Evolutionary conservation across 2,113 vertebrate genomes (phyloP).

Genomic region (Corvus hawaiiensis): DNA sequence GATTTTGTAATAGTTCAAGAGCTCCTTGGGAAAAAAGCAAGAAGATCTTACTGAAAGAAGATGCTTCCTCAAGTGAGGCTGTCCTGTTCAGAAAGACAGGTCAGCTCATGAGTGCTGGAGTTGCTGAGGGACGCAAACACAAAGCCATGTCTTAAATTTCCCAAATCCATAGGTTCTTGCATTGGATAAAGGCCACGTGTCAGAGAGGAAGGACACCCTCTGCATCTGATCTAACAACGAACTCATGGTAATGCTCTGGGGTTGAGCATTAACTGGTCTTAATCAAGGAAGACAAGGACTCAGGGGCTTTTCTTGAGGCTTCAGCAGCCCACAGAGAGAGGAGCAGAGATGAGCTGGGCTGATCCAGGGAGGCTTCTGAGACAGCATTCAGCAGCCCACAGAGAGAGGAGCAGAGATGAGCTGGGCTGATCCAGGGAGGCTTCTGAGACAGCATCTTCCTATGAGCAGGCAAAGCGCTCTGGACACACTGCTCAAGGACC

Average conservation of each 20-base stretch:
- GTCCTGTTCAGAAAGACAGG: not conserved
- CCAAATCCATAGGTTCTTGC: not conserved
- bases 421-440: not conserved
- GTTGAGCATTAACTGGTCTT: not conserved
- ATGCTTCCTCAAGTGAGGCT: not conserved
- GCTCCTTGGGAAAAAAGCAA: not conserved
- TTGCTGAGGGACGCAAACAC: not conserved
- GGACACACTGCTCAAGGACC: not conserved
- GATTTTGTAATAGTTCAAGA: not conserved
- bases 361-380: not conserved
- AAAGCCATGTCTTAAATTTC: not conserved
- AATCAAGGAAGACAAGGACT: not conserved
- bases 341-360: not conserved
- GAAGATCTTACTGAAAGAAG: not conserved
- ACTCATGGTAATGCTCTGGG: not conserved
- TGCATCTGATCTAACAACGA: not conserved
- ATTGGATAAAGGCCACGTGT: not conserved
- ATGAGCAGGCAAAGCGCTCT: not conserved
- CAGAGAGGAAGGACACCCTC: not conserved
- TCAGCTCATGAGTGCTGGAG: not conserved
- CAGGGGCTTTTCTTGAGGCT: not conserved
- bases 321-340: not conserved
- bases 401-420: not conserved
- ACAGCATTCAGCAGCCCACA: not conserved
- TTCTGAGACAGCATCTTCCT: not conserved